Base-by-base conservation (phyloP, 2,113 vertebrate genomes). In the Rhea pennata region DNA sequence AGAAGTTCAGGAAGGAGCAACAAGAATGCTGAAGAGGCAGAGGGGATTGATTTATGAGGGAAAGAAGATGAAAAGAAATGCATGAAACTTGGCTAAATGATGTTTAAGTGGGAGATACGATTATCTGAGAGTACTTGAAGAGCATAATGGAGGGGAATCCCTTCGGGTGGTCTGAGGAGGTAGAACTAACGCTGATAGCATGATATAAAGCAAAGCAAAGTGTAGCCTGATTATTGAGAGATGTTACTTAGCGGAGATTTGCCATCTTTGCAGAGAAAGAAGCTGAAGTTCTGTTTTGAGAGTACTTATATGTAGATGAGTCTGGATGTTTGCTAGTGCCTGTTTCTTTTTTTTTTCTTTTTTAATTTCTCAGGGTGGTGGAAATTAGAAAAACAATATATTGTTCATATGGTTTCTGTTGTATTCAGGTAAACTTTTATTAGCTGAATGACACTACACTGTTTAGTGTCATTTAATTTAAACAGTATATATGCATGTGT, bases 11-110 rank as follows among this genome's bases (percentile, higher is more conserved):
- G 92, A 77, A 96, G 88, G 88, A 93, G 50, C 71, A 89, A 66
- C 46, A 92, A 93, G 80, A 96, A 90, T 53, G 77, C 87, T 97
- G 79, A 74, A 96, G 80, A 93, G 79, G 61, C 74, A 94, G 84
- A 92, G 96, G 64, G 84, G 53, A 70, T 81, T 96, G 94, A 96
- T 97, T 95, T 96, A 85, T 80, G 89, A 94, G 81, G 44, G 88
- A 84, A 91, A 54, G 67, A 87, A 96, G 95, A 96, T 97, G 88
- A 96, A 96, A 97, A 93, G 94, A 95, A 96, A 78, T 27, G 26
- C 46, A 74, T 82, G 80, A 93, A 81, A 80, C 90, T 96, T 95
- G 74, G 80, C 90, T 96, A 95, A 92, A 88, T 78, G 23, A 72
- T 90, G 71, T 88, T 54, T 84, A 69, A 96, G 95, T 93, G 84